These are phyloP conservation scores for Timandra comae DNA, from an alignment of 2,888 invertebrate species.

Conservation along the genomic window DNA sequence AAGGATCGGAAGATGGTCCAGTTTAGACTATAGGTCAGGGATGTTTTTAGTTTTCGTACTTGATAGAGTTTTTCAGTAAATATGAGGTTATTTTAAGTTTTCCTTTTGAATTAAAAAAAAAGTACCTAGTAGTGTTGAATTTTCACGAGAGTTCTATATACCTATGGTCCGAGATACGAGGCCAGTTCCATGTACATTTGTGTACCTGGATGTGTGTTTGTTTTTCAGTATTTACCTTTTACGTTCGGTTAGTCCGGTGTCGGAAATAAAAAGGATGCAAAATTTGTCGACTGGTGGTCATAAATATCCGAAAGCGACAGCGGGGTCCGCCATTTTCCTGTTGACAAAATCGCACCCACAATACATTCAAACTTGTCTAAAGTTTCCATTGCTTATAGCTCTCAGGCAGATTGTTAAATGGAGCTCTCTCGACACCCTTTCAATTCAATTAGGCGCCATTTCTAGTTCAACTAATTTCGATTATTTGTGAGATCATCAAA, in stretches of 20 bases:
- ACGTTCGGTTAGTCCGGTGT: constrained; percentile 47
- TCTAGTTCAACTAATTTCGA: not conserved
- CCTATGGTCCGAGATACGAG: too few species aligned
- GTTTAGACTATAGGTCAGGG: too few species aligned
- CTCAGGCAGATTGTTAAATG: constrained; percentile 45
- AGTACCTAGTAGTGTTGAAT: too few species aligned
- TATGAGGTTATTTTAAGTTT: too few species aligned
- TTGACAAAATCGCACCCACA: constrained; percentile 70
- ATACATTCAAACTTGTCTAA: constrained; percentile 69
- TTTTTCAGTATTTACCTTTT: constrained; percentile 51
- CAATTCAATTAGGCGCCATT: not conserved
- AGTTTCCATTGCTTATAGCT: constrained; percentile 65
- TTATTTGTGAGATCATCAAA: not conserved
- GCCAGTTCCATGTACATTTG: constrained; percentile 4
- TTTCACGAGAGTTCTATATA: too few species aligned
- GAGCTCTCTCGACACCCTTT: constrained; percentile 27
- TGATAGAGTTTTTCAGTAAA: too few species aligned
- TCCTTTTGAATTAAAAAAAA: too few species aligned
- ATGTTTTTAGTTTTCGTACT: too few species aligned
- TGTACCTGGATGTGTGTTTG: too few species aligned
- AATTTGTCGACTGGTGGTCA: constrained; percentile 63
- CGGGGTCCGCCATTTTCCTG: constrained; percentile 71
- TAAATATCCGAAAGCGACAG: constrained; percentile 66
- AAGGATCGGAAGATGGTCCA: too few species aligned
- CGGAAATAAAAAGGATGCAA: constrained; percentile 62